A percentile compares a stretch with the other conserved stretches of the same genome.
phyloP scores from a whole-genome alignment of 2,888 invertebrate genomes.

The Tupiocoris notatus region DNA sequence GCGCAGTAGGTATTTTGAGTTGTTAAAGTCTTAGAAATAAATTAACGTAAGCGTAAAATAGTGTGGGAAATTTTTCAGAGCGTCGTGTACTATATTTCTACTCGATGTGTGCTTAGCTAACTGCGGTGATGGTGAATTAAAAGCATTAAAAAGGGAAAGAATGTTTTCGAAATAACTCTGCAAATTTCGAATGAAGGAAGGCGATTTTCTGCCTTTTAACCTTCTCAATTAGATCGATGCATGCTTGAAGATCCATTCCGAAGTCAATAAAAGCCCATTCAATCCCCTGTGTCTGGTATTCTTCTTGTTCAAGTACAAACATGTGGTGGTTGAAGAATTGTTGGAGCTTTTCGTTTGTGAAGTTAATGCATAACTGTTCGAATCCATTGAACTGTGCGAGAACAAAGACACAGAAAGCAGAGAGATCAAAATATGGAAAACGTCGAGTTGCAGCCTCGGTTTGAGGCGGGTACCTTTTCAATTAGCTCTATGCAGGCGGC shows the following conservation, averaged over 20 bases:
- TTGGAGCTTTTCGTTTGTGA: slow-evolving; percentile 92
- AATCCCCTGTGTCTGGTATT: slow-evolving; percentile 89
- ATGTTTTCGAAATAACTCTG: not conserved
- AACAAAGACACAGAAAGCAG: slow-evolving; percentile 27
- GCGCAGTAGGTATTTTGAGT: not conserved
- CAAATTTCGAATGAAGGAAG: slow-evolving; percentile 18
- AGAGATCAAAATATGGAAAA: slow-evolving; percentile 4
- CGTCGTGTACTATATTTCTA: not conserved
- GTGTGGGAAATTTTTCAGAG: not conserved
- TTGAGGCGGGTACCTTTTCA: slow-evolving; percentile 70
- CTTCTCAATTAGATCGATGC: slow-evolving; percentile 89
- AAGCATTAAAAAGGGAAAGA: not conserved
- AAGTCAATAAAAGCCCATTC: slow-evolving; percentile 93
- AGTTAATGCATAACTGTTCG: slow-evolving; percentile 95
- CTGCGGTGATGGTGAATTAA: not conserved
- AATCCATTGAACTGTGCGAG: slow-evolving; percentile 77
- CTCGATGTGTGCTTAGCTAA: not conserved
- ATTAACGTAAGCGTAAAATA: not conserved
- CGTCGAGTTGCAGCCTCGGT: slow-evolving; percentile 9
- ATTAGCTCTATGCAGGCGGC: slow-evolving; percentile 93
- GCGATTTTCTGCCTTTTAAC: slow-evolving; percentile 57
- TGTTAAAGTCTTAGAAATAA: not conserved
- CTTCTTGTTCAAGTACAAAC: slow-evolving; percentile 94
- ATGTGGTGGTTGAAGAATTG: slow-evolving; percentile 96
- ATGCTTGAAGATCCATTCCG: slow-evolving; percentile 88